Conservation (phyloP, 2,888 invertebrate species). For the Amblyteles armatorius region DNA sequence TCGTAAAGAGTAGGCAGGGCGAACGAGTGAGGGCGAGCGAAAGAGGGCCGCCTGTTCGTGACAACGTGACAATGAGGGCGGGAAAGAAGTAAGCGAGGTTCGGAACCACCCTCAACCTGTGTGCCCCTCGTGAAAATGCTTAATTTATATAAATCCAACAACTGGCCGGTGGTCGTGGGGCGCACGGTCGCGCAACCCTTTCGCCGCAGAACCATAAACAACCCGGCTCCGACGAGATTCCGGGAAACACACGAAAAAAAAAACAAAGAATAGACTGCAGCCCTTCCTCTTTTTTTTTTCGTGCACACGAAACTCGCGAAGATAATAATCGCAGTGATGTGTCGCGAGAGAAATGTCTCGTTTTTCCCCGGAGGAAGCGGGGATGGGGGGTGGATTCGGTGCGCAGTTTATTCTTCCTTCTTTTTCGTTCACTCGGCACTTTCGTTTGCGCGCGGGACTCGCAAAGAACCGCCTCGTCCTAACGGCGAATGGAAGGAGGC, state of each 20-base stretch:
- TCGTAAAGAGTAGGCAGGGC: conserved; percentile 77
- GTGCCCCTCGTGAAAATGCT: conserved; percentile 80
- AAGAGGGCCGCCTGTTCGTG: conserved; percentile 76
- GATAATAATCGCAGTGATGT: conserved; percentile 42
- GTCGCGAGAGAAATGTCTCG: conserved; percentile 18
- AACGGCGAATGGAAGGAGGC: conserved; percentile 56
- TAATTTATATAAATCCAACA: conserved; percentile 80
- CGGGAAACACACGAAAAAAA: neutral
- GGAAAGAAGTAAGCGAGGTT: conserved; percentile 78
- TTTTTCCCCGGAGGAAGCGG: neutral
- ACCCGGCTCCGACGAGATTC: conserved; percentile 41
- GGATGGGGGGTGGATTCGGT: neutral
- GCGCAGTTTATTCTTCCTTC: conserved; percentile 23
- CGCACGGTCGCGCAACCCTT: conserved; percentile 52
- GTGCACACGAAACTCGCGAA: conserved; percentile 9
- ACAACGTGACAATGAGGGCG: conserved; percentile 81
- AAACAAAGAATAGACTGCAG: conserved; percentile 8
- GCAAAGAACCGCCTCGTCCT: conserved; percentile 73
- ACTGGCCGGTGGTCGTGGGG: conserved; percentile 36
- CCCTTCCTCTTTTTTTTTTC: neutral
- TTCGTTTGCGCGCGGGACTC: conserved; percentile 48
- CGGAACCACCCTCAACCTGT: conserved; percentile 23
- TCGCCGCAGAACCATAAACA: conserved; percentile 61
- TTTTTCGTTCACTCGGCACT: conserved; percentile 32
- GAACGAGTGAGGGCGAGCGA: conserved; percentile 55